Percentiles rank a stretch among this genome's conserved stretches.
Conservation (phyloP, 2,888 invertebrate species). For the Homarus gammarus region DNA sequence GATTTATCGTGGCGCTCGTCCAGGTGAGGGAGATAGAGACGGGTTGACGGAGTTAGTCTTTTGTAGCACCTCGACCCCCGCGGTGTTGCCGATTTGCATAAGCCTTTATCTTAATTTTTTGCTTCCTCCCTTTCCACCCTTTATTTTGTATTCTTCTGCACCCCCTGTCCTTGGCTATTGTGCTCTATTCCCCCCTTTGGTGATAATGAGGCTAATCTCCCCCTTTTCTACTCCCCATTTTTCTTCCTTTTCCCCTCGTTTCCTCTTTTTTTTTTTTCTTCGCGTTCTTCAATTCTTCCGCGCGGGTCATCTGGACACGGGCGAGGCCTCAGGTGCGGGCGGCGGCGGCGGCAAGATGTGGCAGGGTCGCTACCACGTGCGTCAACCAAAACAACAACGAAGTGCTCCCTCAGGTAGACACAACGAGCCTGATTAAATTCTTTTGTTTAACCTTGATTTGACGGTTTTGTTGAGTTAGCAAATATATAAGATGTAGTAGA, state of each 20-base stretch:
- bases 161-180: conserved; percentile 44
- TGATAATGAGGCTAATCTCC: conserved; percentile 53
- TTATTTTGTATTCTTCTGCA: conserved; percentile 53
- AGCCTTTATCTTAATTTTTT: conserved; percentile 46
- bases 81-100: conserved; percentile 55
- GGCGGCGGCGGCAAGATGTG: background rate
- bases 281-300: background rate
- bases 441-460: too few species aligned
- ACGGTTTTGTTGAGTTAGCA: too few species aligned
- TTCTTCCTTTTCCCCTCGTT: background rate
- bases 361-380: background rate
- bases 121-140: conserved; percentile 7
- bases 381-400: background rate
- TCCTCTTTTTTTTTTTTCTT: background rate
- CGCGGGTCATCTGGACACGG: background rate
- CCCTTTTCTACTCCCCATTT: conserved; percentile 16
- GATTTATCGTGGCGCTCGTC: too few species aligned
- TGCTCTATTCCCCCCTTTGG: conserved; percentile 35
- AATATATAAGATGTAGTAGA: too few species aligned
- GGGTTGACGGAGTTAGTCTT: conserved; percentile 19
- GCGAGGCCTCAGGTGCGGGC: background rate
- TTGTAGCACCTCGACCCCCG: conserved; percentile 43
- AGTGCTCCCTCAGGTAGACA: too few species aligned
- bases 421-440: too few species aligned
- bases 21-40: conserved; percentile 27